These are phyloP conservation scores for Willisornis vidua DNA, from an alignment of 2,113 vertebrate species.

Conservation along the genomic window DNA sequence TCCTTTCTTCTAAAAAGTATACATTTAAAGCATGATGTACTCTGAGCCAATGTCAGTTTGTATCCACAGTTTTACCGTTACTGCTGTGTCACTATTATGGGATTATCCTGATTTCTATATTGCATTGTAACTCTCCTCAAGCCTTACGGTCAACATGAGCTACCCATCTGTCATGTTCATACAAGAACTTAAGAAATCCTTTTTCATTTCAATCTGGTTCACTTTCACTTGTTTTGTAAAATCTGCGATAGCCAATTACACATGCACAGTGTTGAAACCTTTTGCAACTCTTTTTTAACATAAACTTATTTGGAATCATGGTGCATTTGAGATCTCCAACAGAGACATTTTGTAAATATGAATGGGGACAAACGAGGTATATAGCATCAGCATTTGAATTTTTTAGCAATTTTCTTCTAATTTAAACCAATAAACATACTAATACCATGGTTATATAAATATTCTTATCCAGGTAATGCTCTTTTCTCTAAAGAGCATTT, in stretches of 20 bases:
- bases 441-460: neutral
- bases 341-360: neutral
- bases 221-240: constrained; percentile 17
- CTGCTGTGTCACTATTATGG: neutral
- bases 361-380: neutral
- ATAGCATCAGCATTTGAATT: neutral
- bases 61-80: neutral
- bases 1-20: neutral
- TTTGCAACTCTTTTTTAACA: neutral
- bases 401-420: neutral
- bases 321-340: neutral
- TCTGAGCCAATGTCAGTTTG: neutral
- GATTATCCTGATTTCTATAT: constrained; percentile 21
- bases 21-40: neutral
- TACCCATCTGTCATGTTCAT: constrained; percentile 6
- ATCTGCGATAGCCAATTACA: neutral
- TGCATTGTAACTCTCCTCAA: neutral
- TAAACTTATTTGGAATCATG: neutral
- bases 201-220: neutral
- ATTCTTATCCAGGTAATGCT: rapidly evolving
- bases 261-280: neutral
- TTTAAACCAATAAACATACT: neutral
- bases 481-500: rapidly evolving
- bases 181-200: neutral
- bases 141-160: neutral